Evolutionary conservation across 2,888 invertebrate species (phyloP).

Genomic region (Melinaea menophilus): DNA sequence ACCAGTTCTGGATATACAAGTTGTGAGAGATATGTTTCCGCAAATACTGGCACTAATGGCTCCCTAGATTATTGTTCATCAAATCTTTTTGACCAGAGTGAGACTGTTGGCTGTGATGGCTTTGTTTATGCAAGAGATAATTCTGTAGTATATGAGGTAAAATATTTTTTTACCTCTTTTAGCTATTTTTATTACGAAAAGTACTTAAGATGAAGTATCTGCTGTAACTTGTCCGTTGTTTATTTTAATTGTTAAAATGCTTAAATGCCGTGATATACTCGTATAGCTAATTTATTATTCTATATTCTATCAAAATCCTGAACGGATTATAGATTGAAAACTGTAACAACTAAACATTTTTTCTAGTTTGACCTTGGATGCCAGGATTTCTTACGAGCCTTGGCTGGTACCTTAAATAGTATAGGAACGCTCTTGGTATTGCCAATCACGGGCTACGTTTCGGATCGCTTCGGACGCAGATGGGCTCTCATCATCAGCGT

Average conservation of each 20-base stretch:
- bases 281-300: no score
- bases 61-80: constrained; percentile 44
- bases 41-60: constrained; percentile 31
- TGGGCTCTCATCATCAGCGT: constrained; percentile 66
- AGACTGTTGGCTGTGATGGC: constrained; percentile 31
- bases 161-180: constrained; percentile 10
- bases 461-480: constrained; percentile 80
- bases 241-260: no score
- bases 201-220: no score
- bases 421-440: constrained; percentile 79
- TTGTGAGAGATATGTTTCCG: constrained; percentile 50
- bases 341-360: background rate
- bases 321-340: background rate
- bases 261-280: no score
- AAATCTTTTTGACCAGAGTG: constrained; percentile 40
- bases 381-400: constrained; percentile 78
- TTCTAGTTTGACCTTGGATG: constrained; percentile 74
- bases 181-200: no score
- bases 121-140: constrained; percentile 37
- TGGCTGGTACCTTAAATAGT: constrained; percentile 81
- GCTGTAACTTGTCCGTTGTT: no score
- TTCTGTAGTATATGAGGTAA: constrained; percentile 40
- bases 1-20: constrained; percentile 49
- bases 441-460: constrained; percentile 78
- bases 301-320: no score